Percentiles rank a stretch among this genome's conserved stretches.
Conservation (phyloP, 2,113 vertebrate species). For the Garra rufa region DNA sequence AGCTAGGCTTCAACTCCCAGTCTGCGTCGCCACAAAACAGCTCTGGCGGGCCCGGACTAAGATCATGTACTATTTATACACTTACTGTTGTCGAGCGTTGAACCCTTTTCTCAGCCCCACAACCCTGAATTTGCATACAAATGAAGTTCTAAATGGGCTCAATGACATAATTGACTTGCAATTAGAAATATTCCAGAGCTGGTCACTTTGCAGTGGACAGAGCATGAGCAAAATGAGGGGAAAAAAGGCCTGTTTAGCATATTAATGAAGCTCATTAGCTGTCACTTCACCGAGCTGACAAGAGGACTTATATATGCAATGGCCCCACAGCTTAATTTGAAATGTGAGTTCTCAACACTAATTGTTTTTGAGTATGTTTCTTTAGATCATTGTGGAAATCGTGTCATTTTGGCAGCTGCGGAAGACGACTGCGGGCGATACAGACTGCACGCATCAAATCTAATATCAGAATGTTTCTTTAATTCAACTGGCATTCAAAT, state of each 20-base stretch:
- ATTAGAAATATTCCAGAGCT: slow-evolving; percentile 82
- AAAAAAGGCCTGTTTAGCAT: slow-evolving; percentile 82
- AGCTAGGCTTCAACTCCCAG: neutral
- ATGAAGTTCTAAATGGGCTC: slow-evolving; percentile 84
- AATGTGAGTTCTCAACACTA: slow-evolving; percentile 76
- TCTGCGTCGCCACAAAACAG: slow-evolving; percentile 49
- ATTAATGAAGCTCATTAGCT: slow-evolving; percentile 85
- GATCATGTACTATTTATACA: slow-evolving; percentile 67
- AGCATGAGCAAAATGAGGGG: slow-evolving; percentile 71
- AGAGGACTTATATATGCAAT: slow-evolving; percentile 80
- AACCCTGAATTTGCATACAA: slow-evolving; percentile 82
- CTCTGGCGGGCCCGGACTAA: slow-evolving; percentile 32
- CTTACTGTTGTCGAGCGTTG: slow-evolving; percentile 69
- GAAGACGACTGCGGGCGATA: slow-evolving; percentile 34
- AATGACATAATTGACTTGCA: slow-evolving; percentile 87
- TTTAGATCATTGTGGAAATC: slow-evolving; percentile 78
- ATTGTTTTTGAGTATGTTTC: slow-evolving; percentile 83
- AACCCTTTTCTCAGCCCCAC: slow-evolving; percentile 60
- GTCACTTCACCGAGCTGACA: slow-evolving; percentile 78
- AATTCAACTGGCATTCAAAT: slow-evolving; percentile 44
- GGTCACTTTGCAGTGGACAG: slow-evolving; percentile 80
- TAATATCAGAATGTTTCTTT: slow-evolving; percentile 36
- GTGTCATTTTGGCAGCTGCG: slow-evolving; percentile 64
- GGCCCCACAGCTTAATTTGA: slow-evolving; percentile 75
- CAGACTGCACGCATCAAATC: slow-evolving; percentile 31